Percentiles rank a stretch among this genome's conserved stretches.
Evolutionary conservation across 2,888 invertebrate species (phyloP).

Genomic region (Apoderus coryli): DNA sequence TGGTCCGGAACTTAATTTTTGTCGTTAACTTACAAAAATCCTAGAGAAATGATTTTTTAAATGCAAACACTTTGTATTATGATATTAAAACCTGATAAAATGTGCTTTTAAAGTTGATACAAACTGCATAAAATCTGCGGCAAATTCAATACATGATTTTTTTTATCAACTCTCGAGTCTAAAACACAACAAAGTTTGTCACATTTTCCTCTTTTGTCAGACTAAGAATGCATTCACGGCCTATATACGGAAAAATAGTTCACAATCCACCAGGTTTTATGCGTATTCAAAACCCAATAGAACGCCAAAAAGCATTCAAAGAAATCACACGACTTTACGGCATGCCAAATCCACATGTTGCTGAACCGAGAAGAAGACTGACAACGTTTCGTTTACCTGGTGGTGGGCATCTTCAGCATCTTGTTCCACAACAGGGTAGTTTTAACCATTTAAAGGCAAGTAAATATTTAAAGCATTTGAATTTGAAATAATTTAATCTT

Average conservation of each 20-base stretch:
- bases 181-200: no score
- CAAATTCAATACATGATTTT: no score
- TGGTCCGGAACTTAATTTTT: no score
- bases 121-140: no score
- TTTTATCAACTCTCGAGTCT: no score
- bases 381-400: constrained; percentile 31
- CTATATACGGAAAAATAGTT: constrained; percentile 58
- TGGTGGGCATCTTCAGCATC: constrained; percentile 34
- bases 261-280: constrained; percentile 45
- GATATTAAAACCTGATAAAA: no score
- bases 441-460: constrained; percentile 59
- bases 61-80: no score
- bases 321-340: constrained; percentile 38
- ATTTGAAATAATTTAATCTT: no score
- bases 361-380: constrained; percentile 25
- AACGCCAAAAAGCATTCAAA: constrained; percentile 36
- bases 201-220: constrained; percentile 22
- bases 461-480: no score
- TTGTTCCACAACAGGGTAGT: constrained; percentile 36
- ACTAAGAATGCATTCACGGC: constrained; percentile 34
- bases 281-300: constrained; percentile 30
- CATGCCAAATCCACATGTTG: constrained; percentile 27
- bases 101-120: no score
- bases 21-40: no score
- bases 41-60: no score